Evolutionary conservation across 2,888 invertebrate genomes (phyloP).

Genomic region (Trisateles emortualis): DNA sequence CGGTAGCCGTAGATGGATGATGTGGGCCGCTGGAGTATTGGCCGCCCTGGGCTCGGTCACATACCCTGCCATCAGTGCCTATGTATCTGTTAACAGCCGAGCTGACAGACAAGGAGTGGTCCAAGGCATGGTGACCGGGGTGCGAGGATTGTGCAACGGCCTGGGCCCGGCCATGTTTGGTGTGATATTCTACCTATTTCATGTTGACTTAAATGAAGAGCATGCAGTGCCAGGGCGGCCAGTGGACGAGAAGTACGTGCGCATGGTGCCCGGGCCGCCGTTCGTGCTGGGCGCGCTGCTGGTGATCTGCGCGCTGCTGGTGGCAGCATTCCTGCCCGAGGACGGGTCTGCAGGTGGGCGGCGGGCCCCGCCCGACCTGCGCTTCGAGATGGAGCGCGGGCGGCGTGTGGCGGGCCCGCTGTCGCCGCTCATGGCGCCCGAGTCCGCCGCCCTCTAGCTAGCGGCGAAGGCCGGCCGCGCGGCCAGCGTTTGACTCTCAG

Average conservation of each 20-base stretch:
- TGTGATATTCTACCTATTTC: constrained; percentile 98
- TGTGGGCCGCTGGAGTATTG: constrained; percentile 99
- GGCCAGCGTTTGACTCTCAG: constrained; percentile 77
- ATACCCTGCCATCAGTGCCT: constrained; percentile 99
- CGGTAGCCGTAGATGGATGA: constrained; percentile 99
- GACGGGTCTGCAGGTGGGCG: constrained; percentile 77
- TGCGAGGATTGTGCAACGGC: constrained; percentile 98
- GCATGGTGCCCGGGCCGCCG: constrained; percentile 98
- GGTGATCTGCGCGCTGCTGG: constrained; percentile 97
- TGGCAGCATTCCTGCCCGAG: constrained; percentile 95
- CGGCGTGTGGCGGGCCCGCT: constrained; percentile 92
- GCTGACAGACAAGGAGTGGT: constrained; percentile 98
- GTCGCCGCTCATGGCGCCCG: constrained; percentile 93
- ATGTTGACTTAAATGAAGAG: constrained; percentile 97
- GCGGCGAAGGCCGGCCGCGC: constrained; percentile 74
- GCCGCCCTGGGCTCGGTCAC: constrained; percentile 98
- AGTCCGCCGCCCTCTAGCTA: constrained; percentile 91
- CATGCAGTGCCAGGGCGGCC: constrained; percentile 70
- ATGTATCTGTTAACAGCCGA: constrained; percentile 98
- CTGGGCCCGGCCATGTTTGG: constrained; percentile 99
- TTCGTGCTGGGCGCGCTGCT: constrained; percentile 99
- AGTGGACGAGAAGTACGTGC: constrained; percentile 84
- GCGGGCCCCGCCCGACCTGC: constrained; percentile 90
- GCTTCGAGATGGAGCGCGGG: constrained; percentile 93
- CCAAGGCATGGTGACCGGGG: constrained; percentile 99